These are phyloP conservation scores for Nesoenas mayeri DNA, from an alignment of 2,113 vertebrate genomes.

Conservation along the genomic window DNA sequence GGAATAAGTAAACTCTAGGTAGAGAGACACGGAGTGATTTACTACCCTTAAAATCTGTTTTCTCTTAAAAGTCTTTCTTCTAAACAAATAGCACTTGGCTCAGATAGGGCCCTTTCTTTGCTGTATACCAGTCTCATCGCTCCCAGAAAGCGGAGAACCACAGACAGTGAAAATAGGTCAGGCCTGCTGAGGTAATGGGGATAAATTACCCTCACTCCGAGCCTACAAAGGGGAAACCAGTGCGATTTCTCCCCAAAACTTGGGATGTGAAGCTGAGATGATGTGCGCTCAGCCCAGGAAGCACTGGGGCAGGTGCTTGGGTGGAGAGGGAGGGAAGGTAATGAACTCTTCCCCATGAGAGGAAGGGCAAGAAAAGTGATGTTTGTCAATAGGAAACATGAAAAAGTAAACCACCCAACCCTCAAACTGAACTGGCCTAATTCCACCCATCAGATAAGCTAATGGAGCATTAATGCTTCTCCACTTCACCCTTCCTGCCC, in stretches of 20 bases:
- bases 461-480: not conserved
- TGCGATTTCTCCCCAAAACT: not conserved
- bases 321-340: not conserved
- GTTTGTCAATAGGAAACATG: conserved; percentile 5
- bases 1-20: not conserved
- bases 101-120: not conserved
- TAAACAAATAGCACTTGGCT: not conserved
- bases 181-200: not conserved
- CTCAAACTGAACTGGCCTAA: not conserved
- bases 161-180: not conserved
- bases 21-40: not conserved
- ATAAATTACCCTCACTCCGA: not conserved
- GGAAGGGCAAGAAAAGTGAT: not conserved
- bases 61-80: not conserved
- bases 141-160: not conserved
- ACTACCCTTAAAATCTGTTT: not conserved
- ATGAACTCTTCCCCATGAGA: not conserved
- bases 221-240: not conserved
- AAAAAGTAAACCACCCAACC: not conserved
- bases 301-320: not conserved
- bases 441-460: conserved; percentile 16
- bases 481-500: conserved; percentile 52
- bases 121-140: not conserved
- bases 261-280: not conserved
- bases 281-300: not conserved